A percentile compares a stretch with the other conserved stretches of the same genome.
Evolutionary conservation across 2,797 vertebrate genomes (phyloP).

Genomic region (Gephyroberyx darwinii): DNA sequence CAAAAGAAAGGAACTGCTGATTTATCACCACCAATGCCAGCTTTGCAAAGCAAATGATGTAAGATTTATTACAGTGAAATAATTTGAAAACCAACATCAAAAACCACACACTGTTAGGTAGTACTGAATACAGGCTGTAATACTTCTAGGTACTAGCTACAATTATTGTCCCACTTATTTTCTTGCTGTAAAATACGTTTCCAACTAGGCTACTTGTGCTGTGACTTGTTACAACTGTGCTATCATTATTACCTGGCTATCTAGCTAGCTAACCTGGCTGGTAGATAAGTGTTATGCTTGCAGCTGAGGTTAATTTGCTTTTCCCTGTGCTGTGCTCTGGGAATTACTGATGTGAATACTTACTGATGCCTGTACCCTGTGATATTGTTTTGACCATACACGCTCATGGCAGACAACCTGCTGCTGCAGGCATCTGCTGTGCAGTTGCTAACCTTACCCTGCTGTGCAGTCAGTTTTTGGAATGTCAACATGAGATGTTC

Average conservation of each 20-base stretch:
- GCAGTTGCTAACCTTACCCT: conserved; percentile 34
- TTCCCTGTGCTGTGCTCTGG: conserved; percentile 19
- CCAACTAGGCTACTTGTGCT: conserved; percentile 10
- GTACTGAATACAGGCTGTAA: too few relatives aligned
- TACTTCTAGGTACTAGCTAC: too few relatives aligned
- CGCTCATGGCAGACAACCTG: conserved; percentile 51
- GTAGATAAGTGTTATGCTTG: conserved; percentile 4
- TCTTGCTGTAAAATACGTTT: conserved; percentile 34
- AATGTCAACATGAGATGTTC: conserved; percentile 14
- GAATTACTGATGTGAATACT: conserved; percentile 49
- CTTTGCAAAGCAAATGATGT: background rate
- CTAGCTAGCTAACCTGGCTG: conserved; percentile 38
- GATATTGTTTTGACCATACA: conserved; percentile 61
- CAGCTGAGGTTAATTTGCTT: conserved; percentile 56
- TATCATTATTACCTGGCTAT: conserved; percentile 25
- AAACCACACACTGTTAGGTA: too few relatives aligned
- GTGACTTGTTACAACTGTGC: conserved; percentile 13
- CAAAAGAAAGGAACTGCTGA: too few relatives aligned
- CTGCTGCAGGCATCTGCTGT: conserved; percentile 53
- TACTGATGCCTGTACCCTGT: conserved; percentile 52
- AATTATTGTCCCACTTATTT: too few relatives aligned
- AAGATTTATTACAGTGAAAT: background rate
- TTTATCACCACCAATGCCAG: too few relatives aligned
- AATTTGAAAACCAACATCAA: background rate
- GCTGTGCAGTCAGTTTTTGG: conserved; percentile 41